Evolutionary conservation across 1,140 invertebrate genomes (phyloP).

Genomic region (Ganaspis sp.): DNA sequence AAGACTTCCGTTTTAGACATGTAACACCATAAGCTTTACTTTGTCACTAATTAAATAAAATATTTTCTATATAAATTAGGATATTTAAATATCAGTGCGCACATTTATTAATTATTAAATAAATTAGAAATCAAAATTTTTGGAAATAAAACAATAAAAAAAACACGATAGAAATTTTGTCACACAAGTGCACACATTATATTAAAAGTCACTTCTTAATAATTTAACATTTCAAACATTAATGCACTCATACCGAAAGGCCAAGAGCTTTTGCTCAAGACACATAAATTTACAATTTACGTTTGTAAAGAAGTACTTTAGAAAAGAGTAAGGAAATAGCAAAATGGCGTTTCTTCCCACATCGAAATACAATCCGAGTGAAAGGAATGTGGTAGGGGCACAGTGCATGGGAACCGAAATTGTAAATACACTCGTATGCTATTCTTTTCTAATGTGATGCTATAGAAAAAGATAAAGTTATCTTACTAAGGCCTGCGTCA

Average conservation of each 20-base stretch:
- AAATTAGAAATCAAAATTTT: slow-evolving; percentile 2
- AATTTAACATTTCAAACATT: slow-evolving; percentile 1
- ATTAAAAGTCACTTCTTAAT: not conserved
- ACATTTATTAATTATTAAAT: slow-evolving; percentile 9
- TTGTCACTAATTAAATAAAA: not conserved
- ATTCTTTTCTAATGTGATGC: not conserved
- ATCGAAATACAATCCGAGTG: slow-evolving; percentile 9
- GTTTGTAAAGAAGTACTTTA: not conserved
- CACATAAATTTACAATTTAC: slow-evolving; percentile 1
- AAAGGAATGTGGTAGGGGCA: not conserved
- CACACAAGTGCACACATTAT: slow-evolving; percentile 4
- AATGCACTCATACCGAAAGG: not conserved
- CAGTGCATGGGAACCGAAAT: not conserved
- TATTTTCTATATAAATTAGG: not conserved
- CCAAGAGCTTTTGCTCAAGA: not conserved
- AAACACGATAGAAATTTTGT: slow-evolving; percentile 2
- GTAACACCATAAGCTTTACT: not conserved
- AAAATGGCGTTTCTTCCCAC: slow-evolving; percentile 9
- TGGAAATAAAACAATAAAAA: not conserved
- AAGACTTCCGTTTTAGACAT: not conserved
- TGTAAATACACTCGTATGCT: not conserved
- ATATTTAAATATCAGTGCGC: not conserved
- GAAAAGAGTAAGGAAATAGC: slow-evolving; percentile 13
- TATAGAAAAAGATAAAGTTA: not conserved
- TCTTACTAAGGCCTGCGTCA: not conserved